Base-by-base conservation (phyloP, 2,888 invertebrate genomes). In the Phyto melanocephala region DNA sequence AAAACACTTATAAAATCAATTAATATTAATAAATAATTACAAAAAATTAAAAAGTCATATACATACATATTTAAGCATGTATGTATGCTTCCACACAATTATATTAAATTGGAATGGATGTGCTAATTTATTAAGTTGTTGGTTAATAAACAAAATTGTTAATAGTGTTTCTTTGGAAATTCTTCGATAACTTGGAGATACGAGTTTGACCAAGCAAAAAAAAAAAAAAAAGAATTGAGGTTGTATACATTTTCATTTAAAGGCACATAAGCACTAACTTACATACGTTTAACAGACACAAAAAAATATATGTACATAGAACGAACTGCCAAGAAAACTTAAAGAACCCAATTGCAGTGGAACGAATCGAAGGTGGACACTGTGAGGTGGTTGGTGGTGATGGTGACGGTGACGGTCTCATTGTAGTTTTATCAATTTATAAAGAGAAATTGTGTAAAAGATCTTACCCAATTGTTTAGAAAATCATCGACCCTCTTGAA, bases 121-220 rank as follows among this genome's bases (percentile, higher is more conserved):
- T 54, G 52, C 54, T 52, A 42, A 74, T 63, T 74, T 22, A 45
- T 54, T 42, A n/a, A 42, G 45, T 63, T 42, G n/a, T 15, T 63
- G 24, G n/a, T n/a, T n/a, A 40, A 68, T 52, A 42, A 77, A 52
- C 65, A 65, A 65, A 56, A 20, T 22, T 17, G 33, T 56, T 28
- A n/a, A 60, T 20, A 42, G 42, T 65, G 74, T 75, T 52, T 52
- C 8, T 24, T 58, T 11, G 40, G 65, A 67, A 75, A 58, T 58
- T 75, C 17, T 67, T 47, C 37, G 24, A 17, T 58, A 56, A 15
- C 54, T 50, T 68, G 42, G 13, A 65, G 65, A 58, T 67, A 56
- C n/a, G 24, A 63, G n/a, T 72, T 50, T 68, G 56, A 58, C 50
- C 71, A 79, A n/a, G n/a, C n/a, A n/a, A n/a, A n/a, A n/a, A n/a